Base-by-base conservation (phyloP, 2,888 invertebrate species). In the Cetonia aurata region DNA sequence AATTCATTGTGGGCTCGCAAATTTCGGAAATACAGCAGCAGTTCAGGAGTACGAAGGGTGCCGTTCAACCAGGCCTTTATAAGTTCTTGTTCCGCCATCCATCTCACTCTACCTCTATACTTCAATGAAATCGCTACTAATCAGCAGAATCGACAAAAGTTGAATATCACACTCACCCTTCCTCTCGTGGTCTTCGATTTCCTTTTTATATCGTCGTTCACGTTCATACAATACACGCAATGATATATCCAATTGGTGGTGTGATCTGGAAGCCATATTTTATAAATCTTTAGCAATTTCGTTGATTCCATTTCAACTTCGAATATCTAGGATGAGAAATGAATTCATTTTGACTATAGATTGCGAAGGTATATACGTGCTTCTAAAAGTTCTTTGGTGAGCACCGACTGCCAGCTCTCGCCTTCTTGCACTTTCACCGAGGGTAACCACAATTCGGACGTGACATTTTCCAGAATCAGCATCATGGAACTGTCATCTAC, bases 91-190 rank as follows among this genome's bases (percentile, higher is more conserved):
- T 80, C 80, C 6, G 74, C 69, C 3, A 79, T 75, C 83, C 83
- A 83, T 52, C 79, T 77, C 44, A 81, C 62, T 77, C 82, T 82
- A 46, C 81, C 82, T 44, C 81, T 77, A 70, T 80, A 83, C 82
- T 82, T 48, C 52, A 42, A 13, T 42, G 13, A 42, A 37, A 59
- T 19, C 31, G 25, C 6, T 2, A 15, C 8, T 44, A 25, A 25
- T 25, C 1, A 25, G 25, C 44, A 46, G 15, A 42, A 8, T 10
- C 44, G 6, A 44, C 6, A 44, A 6, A 6, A 44, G 13, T 44
- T 44, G 6, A 13, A 44, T 44, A n/a, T 13, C 44, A 9, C 31
- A 56, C 69, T 74, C 74, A 82, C 83, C 74, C 78, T 80, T 73
- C 81, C 82, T 72, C 77, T 76, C 3, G 80, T 78, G 59, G 70